A percentile compares a stretch with the other conserved stretches of the same genome.
phyloP scores from a whole-genome alignment of 2,113 vertebrate genomes.

The Sinocyclocheilus anshuiensis region DNA sequence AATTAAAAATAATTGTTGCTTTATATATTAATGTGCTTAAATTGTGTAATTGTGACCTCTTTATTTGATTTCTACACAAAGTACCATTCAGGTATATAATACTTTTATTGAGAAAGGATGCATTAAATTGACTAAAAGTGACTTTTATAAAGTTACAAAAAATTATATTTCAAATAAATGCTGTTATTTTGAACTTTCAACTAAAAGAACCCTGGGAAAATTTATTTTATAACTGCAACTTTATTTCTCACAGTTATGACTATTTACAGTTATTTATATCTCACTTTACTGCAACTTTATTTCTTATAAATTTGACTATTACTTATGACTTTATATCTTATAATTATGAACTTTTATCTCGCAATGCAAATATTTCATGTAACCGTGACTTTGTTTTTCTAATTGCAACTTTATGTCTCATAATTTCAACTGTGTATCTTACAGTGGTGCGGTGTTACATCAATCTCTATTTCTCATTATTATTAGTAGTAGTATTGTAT shows the following conservation, averaged over 20 bases:
- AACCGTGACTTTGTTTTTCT: neutral
- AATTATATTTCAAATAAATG: no score
- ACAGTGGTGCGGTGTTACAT: neutral
- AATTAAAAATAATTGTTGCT: neutral
- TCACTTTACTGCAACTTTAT: neutral
- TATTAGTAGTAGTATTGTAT: neutral
- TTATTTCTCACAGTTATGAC: neutral
- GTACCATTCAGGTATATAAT: no score
- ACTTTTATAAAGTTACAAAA: no score
- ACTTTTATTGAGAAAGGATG: no score
- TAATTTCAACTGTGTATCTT: neutral
- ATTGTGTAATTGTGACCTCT: no score
- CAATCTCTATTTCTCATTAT: neutral
- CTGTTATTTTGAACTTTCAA: no score
- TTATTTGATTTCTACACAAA: no score
- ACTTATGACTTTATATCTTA: neutral
- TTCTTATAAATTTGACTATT: neutral
- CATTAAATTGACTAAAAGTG: no score
- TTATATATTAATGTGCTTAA: no score
- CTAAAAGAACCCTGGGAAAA: neutral
- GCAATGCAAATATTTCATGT: neutral
- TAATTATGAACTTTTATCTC: neutral
- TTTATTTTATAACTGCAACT: neutral
- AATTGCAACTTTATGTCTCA: conserved; percentile 1
- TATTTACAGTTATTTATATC: no score